A percentile compares a stretch with the other conserved stretches of the same genome.
Evolutionary conservation across 92 coral and sea anemone genomes (phyloP).

Genomic region (Desmophyllum pertusum): DNA sequence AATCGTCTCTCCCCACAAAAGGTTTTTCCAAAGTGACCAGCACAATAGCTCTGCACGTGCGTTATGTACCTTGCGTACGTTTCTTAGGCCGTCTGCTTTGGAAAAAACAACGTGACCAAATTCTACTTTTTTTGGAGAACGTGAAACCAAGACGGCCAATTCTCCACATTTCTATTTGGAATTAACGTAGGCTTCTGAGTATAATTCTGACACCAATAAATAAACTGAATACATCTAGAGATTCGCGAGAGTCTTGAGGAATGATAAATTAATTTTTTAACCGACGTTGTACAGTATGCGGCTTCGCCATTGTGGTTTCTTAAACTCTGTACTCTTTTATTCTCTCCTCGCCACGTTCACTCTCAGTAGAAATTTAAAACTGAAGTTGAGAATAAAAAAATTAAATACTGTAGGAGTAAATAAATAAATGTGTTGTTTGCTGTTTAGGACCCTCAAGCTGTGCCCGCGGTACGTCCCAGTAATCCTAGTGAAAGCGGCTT

Average conservation of each 20-base stretch:
- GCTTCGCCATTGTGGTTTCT: background rate
- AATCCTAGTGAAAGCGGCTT: constrained; percentile 69
- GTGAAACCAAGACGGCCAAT: too few species aligned
- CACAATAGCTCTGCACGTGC: too few species aligned
- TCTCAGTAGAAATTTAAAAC: background rate
- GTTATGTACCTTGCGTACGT: too few species aligned
- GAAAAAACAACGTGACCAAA: too few species aligned
- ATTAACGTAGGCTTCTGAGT: too few species aligned
- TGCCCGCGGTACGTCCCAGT: constrained; percentile 39
- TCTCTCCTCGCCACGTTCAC: too few species aligned
- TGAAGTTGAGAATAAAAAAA: background rate
- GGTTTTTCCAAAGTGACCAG: background rate
- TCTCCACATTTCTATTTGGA: too few species aligned
- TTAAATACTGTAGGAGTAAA: background rate
- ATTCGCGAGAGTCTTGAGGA: background rate
- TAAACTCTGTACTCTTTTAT: too few species aligned
- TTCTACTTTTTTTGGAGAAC: too few species aligned
- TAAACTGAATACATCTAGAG: background rate
- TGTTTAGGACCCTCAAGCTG: constrained; percentile 67
- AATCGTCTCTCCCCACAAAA: background rate
- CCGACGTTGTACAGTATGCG: background rate
- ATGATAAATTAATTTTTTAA: too few species aligned
- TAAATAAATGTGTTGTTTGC: background rate
- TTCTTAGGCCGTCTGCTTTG: too few species aligned
- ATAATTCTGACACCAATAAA: too few species aligned